Evolutionary conservation across 2,113 vertebrate species (phyloP).

Genomic region (Odocoileus hemionus): DNA sequence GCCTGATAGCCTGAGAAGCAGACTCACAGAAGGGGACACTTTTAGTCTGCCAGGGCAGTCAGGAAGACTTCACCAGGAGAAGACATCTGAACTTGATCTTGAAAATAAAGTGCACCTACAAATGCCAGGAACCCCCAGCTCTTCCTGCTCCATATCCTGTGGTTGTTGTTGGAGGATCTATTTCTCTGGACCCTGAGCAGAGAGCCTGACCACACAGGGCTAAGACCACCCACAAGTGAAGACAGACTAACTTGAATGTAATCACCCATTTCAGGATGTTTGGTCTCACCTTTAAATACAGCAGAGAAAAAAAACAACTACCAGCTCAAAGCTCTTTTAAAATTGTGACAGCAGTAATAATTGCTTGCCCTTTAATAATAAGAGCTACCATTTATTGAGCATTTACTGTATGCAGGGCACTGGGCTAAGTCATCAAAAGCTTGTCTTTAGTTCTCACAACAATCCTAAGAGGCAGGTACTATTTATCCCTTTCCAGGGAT

Average conservation of each 20-base stretch:
- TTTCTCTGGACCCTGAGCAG: not conserved
- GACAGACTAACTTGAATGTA: not conserved
- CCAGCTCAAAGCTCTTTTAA: not conserved
- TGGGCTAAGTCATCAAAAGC: not conserved
- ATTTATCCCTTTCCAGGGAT: not conserved
- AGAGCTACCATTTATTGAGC: not conserved
- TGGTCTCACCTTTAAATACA: not conserved
- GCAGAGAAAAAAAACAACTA: not conserved
- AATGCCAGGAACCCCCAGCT: not conserved
- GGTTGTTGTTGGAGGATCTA: not conserved
- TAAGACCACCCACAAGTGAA: not conserved
- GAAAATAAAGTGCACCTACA: not conserved
- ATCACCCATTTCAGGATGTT: not conserved
- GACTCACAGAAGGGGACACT: not conserved
- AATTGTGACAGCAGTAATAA: not conserved
- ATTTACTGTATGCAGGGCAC: not conserved
- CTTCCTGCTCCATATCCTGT: not conserved
- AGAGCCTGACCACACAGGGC: not conserved
- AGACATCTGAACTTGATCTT: not conserved
- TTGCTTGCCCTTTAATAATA: not conserved
- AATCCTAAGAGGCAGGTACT: not conserved
- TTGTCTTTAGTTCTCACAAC: slow-evolving; percentile 11
- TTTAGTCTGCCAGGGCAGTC: not conserved
- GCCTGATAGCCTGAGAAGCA: fast-evolving
- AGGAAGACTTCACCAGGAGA: not conserved